Conservation (phyloP, 2,888 invertebrate species). For the Electrophaes corylata region DNA sequence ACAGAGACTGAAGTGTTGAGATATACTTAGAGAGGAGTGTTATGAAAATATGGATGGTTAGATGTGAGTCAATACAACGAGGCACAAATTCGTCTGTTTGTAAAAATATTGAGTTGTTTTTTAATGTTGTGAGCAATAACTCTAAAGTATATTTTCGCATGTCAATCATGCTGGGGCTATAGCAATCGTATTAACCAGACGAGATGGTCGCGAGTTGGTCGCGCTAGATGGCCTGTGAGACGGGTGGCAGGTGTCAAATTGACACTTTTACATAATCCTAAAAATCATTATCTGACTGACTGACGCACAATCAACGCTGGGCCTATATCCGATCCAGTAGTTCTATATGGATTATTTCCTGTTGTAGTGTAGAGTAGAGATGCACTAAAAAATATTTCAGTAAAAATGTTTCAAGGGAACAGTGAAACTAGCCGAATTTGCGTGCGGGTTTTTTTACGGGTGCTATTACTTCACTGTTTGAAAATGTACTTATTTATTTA, state of each 20-base stretch:
- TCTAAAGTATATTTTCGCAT: conserved; percentile 17
- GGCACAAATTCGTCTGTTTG: not conserved
- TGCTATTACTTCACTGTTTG: no score
- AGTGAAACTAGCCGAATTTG: no score
- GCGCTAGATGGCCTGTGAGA: conserved; percentile 55
- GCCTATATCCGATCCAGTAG: no score
- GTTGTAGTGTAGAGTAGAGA: no score
- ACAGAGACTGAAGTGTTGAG: conserved; percentile 48
- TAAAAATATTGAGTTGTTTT: conserved; percentile 18
- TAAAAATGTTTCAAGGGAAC: no score
- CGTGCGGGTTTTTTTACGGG: no score
- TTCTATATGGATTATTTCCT: no score
- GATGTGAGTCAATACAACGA: conserved; percentile 1
- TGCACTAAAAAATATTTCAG: no score
- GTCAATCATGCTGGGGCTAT: conserved; percentile 17
- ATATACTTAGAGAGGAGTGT: conserved; percentile 46
- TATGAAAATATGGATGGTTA: conserved; percentile 44
- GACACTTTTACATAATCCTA: conserved; percentile 55
- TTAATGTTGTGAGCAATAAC: conserved; percentile 10
- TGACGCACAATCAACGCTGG: not conserved
- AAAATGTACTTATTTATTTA: no score
- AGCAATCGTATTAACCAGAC: conserved; percentile 30
- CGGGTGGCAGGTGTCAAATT: conserved; percentile 60
- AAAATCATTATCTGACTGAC: not conserved
- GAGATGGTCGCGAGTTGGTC: no score